Percentiles rank a stretch among this genome's conserved stretches.
These are phyloP conservation scores for Potamilus streckersoni DNA, from an alignment of 1,140 invertebrate genomes.

Conservation along the genomic window DNA sequence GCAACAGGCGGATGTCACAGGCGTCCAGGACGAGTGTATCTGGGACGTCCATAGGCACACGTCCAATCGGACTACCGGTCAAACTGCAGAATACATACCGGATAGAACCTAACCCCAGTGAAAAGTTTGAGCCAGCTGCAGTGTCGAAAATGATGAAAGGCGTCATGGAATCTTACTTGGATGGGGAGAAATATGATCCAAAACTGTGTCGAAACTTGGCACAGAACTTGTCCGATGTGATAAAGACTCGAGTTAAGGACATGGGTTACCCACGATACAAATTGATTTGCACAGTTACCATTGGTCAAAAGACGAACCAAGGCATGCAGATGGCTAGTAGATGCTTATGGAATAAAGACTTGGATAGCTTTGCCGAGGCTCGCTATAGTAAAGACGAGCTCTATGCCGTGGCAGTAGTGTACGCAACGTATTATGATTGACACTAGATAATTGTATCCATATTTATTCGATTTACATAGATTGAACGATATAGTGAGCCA, in stretches of 20 bases:
- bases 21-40: constrained; percentile 34
- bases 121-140: constrained; percentile 41
- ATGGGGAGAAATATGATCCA: constrained; percentile 48
- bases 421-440: constrained; percentile 59
- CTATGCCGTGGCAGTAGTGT: constrained; percentile 58
- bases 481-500: too few species aligned
- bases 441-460: too few species aligned
- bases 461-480: too few species aligned
- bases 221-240: constrained; percentile 49
- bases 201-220: constrained; percentile 38
- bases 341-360: constrained; percentile 58
- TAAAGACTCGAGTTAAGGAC: constrained; percentile 52
- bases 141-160: constrained; percentile 41
- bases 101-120: constrained; percentile 34
- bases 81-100: constrained; percentile 51
- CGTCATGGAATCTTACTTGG: constrained; percentile 44
- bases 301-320: constrained; percentile 56
- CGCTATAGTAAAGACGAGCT: constrained; percentile 47
- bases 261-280: constrained; percentile 55
- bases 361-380: constrained; percentile 56
- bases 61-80: constrained; percentile 30
- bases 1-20: constrained; percentile 40
- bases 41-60: constrained; percentile 24
- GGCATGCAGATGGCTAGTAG: constrained; percentile 52
- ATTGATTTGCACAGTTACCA: constrained; percentile 50